Base-by-base conservation (phyloP, 2,888 invertebrate genomes). In the Amphimallon solstitiale region DNA sequence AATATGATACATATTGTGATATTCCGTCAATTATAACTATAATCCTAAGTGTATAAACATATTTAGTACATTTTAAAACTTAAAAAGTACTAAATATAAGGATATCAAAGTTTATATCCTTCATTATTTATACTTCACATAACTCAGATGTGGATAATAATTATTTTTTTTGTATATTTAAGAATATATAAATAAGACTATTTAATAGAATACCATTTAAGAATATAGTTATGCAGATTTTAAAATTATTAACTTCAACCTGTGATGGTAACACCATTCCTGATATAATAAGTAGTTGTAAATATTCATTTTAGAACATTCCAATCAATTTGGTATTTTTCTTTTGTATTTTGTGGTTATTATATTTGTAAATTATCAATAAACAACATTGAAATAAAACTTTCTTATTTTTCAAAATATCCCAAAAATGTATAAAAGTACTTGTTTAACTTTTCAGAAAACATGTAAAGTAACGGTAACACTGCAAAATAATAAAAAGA, bases 261-360 rank as follows among this genome's bases (percentile, higher is more conserved):
- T 59, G 56, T 59, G 56, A 59, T 59, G 56, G 56, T 54, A 15
- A 38, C n/a, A 54, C 54, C 54, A 54, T 54, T 54, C 54, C 54
- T 54, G 51, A 51, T 51, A 51, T 7, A 29, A 29, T 2, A 29
- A 29, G n/a, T n/a, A n/a, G n/a, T 3, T 51, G 54, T 38, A 54
- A 59, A 59, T 40, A 59, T 59, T 59, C 12, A n/a, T 29, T 43
- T 43, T 43, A 59, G 43, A 43, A 43, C 56, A 59, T 23, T 59
- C 14, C 29, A 59, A 23, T 17, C 35, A 38, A 21, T 40, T 38
- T 59, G 15, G 29, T 59, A 59, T 59, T 59, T 59, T 59, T 59
- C 43, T 59, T 43, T 59, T 45, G 56, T 59, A 59, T 59, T 59
- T 59, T 40, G 14, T 43, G 56, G 56, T 59, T 59, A 43, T 59